A percentile compares a stretch with the other conserved stretches of the same genome.
phyloP scores from a whole-genome alignment of 2,113 vertebrate species.

The Formicarius rufipectus region DNA sequence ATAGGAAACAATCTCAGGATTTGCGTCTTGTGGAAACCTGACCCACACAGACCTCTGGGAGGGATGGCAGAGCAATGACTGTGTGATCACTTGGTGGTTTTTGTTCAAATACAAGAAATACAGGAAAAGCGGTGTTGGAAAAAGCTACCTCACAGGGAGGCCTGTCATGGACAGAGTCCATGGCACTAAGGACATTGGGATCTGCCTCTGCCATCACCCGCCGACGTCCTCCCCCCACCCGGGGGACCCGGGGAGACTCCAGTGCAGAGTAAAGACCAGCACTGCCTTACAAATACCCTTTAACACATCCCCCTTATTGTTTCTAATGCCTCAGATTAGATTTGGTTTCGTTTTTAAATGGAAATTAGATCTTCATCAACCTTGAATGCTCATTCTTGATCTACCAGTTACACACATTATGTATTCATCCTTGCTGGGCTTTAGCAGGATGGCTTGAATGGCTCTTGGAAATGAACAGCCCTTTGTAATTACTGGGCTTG shows the following conservation, averaged over 20 bases:
- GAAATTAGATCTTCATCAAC: slow-evolving; percentile 28
- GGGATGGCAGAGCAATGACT: neutral
- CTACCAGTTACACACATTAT: neutral
- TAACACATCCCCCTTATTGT: neutral
- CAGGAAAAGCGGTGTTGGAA: neutral
- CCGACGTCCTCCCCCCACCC: neutral
- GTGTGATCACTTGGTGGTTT: fast-evolving
- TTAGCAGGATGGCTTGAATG: neutral
- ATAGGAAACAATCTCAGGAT: neutral
- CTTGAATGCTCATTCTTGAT: neutral
- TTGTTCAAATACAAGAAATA: fast-evolving
- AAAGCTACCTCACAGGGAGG: neutral
- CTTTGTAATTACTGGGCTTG: neutral
- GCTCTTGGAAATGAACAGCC: neutral
- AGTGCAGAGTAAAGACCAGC: neutral
- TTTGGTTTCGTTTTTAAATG: neutral
- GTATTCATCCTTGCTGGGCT: neutral
- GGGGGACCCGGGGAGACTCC: neutral
- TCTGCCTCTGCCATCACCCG: neutral
- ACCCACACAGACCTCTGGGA: neutral
- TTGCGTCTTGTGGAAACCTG: neutral
- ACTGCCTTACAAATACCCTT: neutral
- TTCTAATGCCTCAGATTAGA: neutral
- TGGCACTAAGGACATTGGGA: neutral
- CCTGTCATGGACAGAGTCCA: neutral